These are phyloP conservation scores for Ptychoptera albimana DNA, from an alignment of 2,888 invertebrate species.

Conservation along the genomic window DNA sequence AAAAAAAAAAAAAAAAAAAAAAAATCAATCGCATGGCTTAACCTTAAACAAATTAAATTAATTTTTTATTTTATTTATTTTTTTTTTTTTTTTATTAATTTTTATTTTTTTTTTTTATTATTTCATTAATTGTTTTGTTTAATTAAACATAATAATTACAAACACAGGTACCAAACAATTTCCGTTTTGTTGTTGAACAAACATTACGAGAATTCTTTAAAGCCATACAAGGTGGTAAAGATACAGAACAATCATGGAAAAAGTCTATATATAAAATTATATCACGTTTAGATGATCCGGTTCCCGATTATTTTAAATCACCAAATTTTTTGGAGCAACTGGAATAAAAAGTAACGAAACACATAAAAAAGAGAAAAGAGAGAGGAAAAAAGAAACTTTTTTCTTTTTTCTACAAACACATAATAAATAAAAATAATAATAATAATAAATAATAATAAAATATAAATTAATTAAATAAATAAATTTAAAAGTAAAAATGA, in stretches of 20 bases:
- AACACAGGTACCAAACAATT: slow-evolving; percentile 86
- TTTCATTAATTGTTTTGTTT: neutral
- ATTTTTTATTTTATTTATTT: neutral
- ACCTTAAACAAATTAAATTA: neutral
- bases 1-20: neutral
- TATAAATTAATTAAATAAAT: slow-evolving; percentile 14
- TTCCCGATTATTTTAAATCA: slow-evolving; percentile 99
- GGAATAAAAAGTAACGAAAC: slow-evolving; percentile 48
- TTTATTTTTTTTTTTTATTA: slow-evolving; percentile 9
- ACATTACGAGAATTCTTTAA: slow-evolving; percentile 98
- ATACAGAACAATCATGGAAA: slow-evolving; percentile 99
- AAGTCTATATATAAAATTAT: slow-evolving; percentile 99
- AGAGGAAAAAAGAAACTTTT: neutral
- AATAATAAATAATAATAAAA: slow-evolving; percentile 9
- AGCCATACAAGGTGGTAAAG: slow-evolving; percentile 91
- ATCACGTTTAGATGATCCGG: slow-evolving; percentile 94
- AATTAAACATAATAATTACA: slow-evolving; percentile 1
- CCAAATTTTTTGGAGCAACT: slow-evolving; percentile 98
- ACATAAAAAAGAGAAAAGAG: too few species aligned
- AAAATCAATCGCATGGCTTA: neutral
- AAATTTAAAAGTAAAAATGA: slow-evolving; percentile 4
- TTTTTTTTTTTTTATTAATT: slow-evolving; percentile 3
- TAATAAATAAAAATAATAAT: slow-evolving; percentile 8
- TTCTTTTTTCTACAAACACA: slow-evolving; percentile 1
- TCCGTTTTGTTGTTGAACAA: slow-evolving; percentile 93